These are phyloP conservation scores for Drosophila jambulina DNA, from an alignment of 1,140 invertebrate genomes.

Conservation along the genomic window DNA sequence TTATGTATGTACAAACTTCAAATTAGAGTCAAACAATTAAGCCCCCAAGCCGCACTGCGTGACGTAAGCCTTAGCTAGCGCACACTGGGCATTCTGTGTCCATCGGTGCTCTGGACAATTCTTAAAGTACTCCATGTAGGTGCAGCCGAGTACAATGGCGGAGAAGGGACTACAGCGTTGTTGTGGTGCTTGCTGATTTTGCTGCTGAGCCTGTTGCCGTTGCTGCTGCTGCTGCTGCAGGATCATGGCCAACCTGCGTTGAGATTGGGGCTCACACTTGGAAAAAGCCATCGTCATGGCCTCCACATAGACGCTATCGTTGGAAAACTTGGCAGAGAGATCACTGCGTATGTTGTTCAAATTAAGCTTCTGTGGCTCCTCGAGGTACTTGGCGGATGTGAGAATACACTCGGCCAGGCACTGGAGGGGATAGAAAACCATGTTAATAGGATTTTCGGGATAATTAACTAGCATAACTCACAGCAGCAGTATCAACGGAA, in stretches of 20 bases:
- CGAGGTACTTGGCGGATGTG: conserved; percentile 59
- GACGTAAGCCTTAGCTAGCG: conserved; percentile 74
- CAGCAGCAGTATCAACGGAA: conserved; percentile 66
- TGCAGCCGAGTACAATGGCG: conserved; percentile 74
- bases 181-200: conserved; percentile 21
- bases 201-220: conserved; percentile 45
- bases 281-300: conserved; percentile 60
- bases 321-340: conserved; percentile 62
- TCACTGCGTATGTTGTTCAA: conserved; percentile 52
- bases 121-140: conserved; percentile 83
- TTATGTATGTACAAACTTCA: conserved; percentile 15
- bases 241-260: conserved; percentile 55
- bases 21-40: background rate
- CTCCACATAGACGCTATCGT: conserved; percentile 71
- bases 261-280: conserved; percentile 65
- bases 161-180: conserved; percentile 74
- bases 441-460: background rate
- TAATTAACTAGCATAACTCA: conserved; percentile 9
- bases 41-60: conserved; percentile 73
- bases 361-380: conserved; percentile 52
- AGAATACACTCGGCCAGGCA: conserved; percentile 78
- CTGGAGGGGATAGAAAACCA: conserved; percentile 20
- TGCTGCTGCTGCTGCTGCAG: conserved; percentile 38
- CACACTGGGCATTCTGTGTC: conserved; percentile 68
- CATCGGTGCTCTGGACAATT: conserved; percentile 77